Conservation (phyloP, 2,797 vertebrate genomes). For the Pseudotriccus pelzelni region DNA sequence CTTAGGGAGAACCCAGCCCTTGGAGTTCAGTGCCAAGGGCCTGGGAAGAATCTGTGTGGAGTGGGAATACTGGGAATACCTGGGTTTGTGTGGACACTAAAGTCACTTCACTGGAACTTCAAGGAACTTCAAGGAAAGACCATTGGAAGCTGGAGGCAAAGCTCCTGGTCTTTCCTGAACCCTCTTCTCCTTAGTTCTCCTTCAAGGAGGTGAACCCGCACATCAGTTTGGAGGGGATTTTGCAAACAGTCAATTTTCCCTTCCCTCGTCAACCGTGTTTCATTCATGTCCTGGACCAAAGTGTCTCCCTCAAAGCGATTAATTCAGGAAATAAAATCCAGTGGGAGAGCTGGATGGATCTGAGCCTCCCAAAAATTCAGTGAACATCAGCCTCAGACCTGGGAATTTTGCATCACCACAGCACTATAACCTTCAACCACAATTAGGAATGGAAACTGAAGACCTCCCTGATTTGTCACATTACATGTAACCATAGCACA, state of each 20-base stretch:
- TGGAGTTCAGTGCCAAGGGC: neutral
- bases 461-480: neutral
- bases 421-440: neutral
- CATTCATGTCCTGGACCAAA: neutral
- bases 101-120: neutral
- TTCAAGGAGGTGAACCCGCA: neutral
- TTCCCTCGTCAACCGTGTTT: neutral
- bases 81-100: neutral
- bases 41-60: neutral
- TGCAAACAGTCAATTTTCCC: neutral
- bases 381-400: neutral
- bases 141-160: neutral
- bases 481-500: fast-evolving
- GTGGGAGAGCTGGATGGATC: neutral
- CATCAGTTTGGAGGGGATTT: neutral
- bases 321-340: neutral
- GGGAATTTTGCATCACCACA: neutral
- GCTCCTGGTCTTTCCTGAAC: neutral
- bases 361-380: neutral
- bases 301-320: neutral
- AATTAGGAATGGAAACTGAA: neutral
- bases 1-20: neutral
- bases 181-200: neutral
- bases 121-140: too few species aligned
- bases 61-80: neutral